A percentile compares a stretch with the other conserved stretches of the same genome.
These are phyloP conservation scores for Adelges cooleyi DNA, from an alignment of 1,140 invertebrate genomes.

Conservation along the genomic window DNA sequence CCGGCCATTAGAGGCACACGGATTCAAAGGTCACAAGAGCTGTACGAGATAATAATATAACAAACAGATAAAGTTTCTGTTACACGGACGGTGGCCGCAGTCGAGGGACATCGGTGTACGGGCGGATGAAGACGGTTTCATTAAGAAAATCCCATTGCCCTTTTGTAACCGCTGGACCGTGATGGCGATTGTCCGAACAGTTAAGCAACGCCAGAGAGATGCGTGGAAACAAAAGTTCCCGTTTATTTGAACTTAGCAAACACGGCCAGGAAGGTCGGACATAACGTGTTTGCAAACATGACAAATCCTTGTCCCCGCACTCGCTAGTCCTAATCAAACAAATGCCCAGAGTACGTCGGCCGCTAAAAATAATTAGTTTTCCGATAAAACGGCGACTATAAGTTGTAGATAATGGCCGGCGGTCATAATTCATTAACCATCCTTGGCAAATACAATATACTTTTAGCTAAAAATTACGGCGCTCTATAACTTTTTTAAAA, in stretches of 20 bases:
- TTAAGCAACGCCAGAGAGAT: neutral
- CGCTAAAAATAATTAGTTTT: neutral
- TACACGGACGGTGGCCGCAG: neutral
- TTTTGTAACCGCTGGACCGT: neutral
- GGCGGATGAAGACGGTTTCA: neutral
- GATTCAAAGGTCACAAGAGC: too few relatives aligned
- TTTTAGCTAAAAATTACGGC: too few relatives aligned
- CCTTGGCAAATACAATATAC: too few relatives aligned
- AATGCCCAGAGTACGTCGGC: neutral
- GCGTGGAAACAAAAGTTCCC: neutral
- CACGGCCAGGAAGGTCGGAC: neutral
- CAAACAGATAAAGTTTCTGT: neutral
- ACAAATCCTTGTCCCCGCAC: neutral
- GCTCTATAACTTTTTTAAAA: too few relatives aligned
- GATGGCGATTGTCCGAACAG: slow-evolving; percentile 10
- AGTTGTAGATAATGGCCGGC: too few relatives aligned
- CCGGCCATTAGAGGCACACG: too few relatives aligned
- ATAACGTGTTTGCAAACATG: slow-evolving; percentile 2
- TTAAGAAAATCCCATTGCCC: neutral
- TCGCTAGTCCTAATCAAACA: slow-evolving; percentile 6
- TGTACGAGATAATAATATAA: neutral
- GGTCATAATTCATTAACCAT: too few relatives aligned
- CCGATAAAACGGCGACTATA: too few relatives aligned
- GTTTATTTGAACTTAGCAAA: neutral
- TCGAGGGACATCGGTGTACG: neutral